Evolutionary conservation across 2,113 vertebrate species (phyloP), one percentile per base, ranked within the genome.

Genomic region (Zeus faber): DNA sequence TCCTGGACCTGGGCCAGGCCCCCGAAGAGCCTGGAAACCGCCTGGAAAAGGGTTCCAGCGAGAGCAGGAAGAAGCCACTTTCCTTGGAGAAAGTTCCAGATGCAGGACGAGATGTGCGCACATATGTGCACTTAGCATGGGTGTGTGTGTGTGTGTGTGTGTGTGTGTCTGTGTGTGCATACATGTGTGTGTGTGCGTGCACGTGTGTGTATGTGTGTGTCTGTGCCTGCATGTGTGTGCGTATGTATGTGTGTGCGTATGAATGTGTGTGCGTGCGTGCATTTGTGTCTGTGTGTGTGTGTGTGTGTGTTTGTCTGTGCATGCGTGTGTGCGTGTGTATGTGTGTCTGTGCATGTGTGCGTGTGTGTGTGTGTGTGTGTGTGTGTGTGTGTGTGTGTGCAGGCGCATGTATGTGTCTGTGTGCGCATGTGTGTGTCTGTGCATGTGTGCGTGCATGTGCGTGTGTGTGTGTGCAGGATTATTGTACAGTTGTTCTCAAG

Each of bases 61-160:
- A 85, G 79, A 74, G 70, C 84, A 87, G 87, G 87, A 90, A 89
- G 86, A 85, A 79, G 79, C 67, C 88, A 87, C 87, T 89, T 90
- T 89, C 82, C 84, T 78, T 62, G 64, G 76, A 88, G 81, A 72
- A 63, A 72, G 77, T 91, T 91, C 87, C 85, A 88, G 88, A 90
- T 90, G 87, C 84, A 89, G 72, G 54, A 73, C 70, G 55, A 37
- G 70, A 80, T 66, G 55, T 63, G 65, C 18, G 17, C 17, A 25
- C 7, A 37, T 67, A 80, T 66, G 55, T 63, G 65, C 18, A 14
- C 17, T 37, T 4, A 45, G 14, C 6, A 70, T 75, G 74, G 65
- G 73, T 54, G 43, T 62, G 53, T 77, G 49, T 69, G 58, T 54
- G 69, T 65, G 58, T 49, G 22, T 58, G 14, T 49, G 52, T 27